These are phyloP conservation scores for Salvelinus fontinalis DNA, from an alignment of 2,113 vertebrate genomes.

Conservation along the genomic window DNA sequence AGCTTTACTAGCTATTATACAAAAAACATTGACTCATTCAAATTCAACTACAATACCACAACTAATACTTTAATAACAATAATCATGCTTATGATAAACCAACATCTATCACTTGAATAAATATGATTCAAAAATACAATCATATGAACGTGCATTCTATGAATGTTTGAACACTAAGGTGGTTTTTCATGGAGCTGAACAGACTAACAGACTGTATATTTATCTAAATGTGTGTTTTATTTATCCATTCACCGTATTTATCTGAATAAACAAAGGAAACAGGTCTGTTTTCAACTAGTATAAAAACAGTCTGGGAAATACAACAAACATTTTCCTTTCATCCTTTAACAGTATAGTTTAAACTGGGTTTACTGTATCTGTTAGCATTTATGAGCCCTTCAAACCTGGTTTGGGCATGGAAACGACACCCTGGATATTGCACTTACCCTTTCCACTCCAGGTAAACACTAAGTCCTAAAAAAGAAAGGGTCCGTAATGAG, in stretches of 20 bases:
- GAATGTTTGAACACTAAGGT: not conserved
- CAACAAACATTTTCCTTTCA: not conserved
- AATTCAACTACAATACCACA: not conserved
- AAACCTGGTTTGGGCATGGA: slow-evolving; percentile 30
- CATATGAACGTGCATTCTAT: not conserved
- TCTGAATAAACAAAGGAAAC: not conserved
- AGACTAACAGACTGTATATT: not conserved
- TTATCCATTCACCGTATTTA: not conserved
- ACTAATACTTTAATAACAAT: too few species aligned
- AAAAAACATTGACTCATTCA: not conserved
- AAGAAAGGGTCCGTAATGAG: slow-evolving; percentile 28
- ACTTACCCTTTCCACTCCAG: slow-evolving; percentile 4
- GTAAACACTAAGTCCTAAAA: slow-evolving; percentile 12
- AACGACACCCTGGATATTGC: slow-evolving; percentile 29
- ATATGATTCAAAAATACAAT: not conserved
- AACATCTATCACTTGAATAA: not conserved
- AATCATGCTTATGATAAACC: too few species aligned
- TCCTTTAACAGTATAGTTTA: slow-evolving; percentile 1
- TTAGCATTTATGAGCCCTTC: slow-evolving; percentile 38
- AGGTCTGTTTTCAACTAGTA: too few species aligned
- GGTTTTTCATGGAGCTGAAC: not conserved
- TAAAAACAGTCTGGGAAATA: not conserved
- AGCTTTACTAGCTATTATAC: not conserved
- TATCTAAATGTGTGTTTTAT: not conserved
- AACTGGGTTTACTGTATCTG: slow-evolving; percentile 29